Conservation (phyloP, 2,797 vertebrate genomes). For the Malurus splendens region DNA sequence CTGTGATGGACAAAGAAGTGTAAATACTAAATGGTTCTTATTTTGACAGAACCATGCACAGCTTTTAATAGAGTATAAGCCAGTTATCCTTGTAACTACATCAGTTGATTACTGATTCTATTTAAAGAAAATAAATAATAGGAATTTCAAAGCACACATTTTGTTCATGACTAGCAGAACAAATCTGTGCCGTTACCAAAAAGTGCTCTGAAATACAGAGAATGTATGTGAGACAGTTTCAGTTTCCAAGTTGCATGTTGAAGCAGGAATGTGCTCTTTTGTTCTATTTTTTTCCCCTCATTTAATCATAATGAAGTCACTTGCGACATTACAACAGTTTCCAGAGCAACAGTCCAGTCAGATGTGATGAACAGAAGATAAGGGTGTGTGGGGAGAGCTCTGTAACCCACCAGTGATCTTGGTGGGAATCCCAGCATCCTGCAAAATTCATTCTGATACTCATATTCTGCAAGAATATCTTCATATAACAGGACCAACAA, state of each 20-base stretch:
- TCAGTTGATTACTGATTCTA: neutral
- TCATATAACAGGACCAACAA: neutral
- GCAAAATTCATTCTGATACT: neutral
- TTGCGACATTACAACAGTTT: conserved; percentile 29
- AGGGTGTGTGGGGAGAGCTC: neutral
- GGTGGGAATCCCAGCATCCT: neutral
- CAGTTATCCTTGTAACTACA: neutral
- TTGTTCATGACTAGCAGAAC: neutral
- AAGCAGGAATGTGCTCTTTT: conserved; percentile 56
- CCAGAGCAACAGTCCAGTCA: conserved; percentile 57
- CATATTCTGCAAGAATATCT: neutral
- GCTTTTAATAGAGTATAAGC: neutral
- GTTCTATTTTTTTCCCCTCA: conserved; percentile 52
- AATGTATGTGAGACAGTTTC: conserved; percentile 30
- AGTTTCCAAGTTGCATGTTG: conserved; percentile 45
- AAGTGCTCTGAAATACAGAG: neutral
- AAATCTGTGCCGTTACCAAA: neutral
- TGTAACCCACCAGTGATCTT: neutral
- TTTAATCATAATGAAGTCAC: conserved; percentile 65
- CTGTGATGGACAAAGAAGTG: neutral
- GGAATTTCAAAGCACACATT: neutral
- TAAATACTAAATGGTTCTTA: neutral
- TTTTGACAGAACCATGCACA: neutral
- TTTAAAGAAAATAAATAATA: neutral
- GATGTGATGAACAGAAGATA: conserved; percentile 49